These are phyloP conservation scores for Alauda arvensis DNA, from an alignment of 2,797 vertebrate genomes.

Conservation along the genomic window DNA sequence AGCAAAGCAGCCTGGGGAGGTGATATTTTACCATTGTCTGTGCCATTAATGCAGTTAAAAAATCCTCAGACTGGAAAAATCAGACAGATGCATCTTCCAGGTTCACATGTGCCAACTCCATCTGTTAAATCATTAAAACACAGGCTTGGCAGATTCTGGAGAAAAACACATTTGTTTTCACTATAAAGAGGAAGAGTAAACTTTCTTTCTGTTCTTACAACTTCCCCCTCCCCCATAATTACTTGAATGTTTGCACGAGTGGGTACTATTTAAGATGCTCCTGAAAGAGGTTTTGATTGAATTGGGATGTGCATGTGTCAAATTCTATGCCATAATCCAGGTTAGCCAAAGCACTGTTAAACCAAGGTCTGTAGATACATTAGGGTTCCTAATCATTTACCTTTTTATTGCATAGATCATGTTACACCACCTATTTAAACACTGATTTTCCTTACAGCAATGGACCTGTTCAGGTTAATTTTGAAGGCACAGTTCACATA, in stretches of 20 bases:
- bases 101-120: conserved; percentile 73
- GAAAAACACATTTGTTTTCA: conserved; percentile 75
- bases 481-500: not conserved
- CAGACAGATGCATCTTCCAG: conserved; percentile 74
- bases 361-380: not conserved
- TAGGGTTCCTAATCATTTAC: not conserved
- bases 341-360: not conserved
- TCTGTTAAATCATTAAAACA: conserved; percentile 73
- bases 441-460: not conserved
- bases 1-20: conserved; percentile 56
- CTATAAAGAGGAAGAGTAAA: conserved; percentile 68
- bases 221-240: conserved; percentile 14
- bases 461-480: not conserved
- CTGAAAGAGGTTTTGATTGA: not conserved
- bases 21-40: conserved; percentile 54
- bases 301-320: not conserved
- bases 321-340: not conserved
- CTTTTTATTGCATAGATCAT: not conserved
- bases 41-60: conserved; percentile 65
- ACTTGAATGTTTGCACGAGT: conserved; percentile 15
- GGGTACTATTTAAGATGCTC: not conserved
- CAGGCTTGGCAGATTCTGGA: conserved; percentile 67
- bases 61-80: conserved; percentile 71
- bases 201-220: conserved; percentile 50
- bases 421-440: not conserved